Conservation (phyloP, 2,888 invertebrate genomes). For the Vandiemenella viatica region DNA sequence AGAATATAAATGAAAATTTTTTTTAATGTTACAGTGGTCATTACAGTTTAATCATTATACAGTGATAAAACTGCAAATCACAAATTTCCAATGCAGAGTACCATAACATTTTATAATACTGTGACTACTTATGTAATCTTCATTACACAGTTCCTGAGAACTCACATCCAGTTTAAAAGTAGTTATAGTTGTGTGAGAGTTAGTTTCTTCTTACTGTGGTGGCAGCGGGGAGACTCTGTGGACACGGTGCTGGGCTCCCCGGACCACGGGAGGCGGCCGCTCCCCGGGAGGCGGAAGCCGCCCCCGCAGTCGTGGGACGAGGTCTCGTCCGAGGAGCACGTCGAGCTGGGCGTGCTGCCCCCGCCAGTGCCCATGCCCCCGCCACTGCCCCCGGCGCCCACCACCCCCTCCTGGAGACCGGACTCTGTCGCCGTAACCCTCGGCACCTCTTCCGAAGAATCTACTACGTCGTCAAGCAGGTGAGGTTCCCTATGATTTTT, state of each 20-base stretch:
- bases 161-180: too few species aligned
- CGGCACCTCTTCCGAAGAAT: conserved; percentile 44
- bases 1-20: too few species aligned
- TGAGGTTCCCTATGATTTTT: too few species aligned
- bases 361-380: background rate
- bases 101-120: too few species aligned
- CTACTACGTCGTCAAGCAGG: conserved; percentile 29
- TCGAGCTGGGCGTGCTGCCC: background rate
- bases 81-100: too few species aligned
- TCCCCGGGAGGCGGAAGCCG: conserved; percentile 24
- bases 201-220: too few species aligned
- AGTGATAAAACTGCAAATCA: too few species aligned
- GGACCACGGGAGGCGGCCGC: background rate
- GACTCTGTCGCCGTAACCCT: conserved; percentile 17
- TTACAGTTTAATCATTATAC: too few species aligned
- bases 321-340: background rate
- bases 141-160: too few species aligned
- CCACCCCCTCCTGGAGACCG: background rate
- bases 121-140: too few species aligned
- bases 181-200: too few species aligned
- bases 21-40: too few species aligned
- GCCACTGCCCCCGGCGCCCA: background rate
- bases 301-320: background rate
- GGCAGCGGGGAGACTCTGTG: conserved; percentile 49
- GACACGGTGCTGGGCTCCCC: conserved; percentile 51